phyloP scores from a whole-genome alignment of 23 tunicate genomes.

The Phallusia fumigata region DNA sequence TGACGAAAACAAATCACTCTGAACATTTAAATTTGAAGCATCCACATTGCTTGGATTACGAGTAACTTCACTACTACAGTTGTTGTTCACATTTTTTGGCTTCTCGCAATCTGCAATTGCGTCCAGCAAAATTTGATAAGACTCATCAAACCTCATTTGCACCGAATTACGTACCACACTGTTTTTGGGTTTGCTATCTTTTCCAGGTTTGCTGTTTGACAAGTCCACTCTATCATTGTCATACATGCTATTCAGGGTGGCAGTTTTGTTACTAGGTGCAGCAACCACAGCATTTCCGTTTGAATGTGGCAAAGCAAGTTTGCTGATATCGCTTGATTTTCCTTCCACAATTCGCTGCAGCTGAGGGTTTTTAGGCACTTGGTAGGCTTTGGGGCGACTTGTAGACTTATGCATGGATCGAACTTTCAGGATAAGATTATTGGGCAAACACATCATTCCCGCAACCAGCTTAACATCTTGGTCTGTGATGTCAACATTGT shows the following conservation, averaged over 20 bases:
- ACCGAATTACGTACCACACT: background rate
- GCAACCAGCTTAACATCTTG: constrained; percentile 66
- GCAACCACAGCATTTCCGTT: background rate
- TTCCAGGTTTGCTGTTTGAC: background rate
- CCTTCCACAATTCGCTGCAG: background rate
- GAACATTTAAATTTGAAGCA: background rate
- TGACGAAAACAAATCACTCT: background rate
- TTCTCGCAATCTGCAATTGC: constrained; percentile 82
- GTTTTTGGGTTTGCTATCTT: background rate
- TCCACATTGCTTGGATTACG: background rate
- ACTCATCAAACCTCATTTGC: constrained; percentile 59
- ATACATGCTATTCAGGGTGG: constrained; percentile 40
- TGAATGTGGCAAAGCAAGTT: background rate
- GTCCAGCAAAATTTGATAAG: constrained; percentile 54
- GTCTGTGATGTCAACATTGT: constrained; percentile 42
- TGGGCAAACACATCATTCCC: constrained; percentile 58
- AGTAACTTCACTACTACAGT: constrained; percentile 1
- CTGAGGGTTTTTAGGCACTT: background rate
- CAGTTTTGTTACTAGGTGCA: constrained; percentile 10
- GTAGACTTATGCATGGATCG: constrained; percentile 23
- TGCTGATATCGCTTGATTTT: background rate
- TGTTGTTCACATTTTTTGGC: constrained; percentile 26
- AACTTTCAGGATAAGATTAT: constrained; percentile 52
- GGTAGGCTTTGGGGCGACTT: background rate
- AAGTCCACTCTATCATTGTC: constrained; percentile 27